Evolutionary conservation across 2,113 vertebrate genomes (phyloP).

Genomic region (Forbesichthys agassizii): DNA sequence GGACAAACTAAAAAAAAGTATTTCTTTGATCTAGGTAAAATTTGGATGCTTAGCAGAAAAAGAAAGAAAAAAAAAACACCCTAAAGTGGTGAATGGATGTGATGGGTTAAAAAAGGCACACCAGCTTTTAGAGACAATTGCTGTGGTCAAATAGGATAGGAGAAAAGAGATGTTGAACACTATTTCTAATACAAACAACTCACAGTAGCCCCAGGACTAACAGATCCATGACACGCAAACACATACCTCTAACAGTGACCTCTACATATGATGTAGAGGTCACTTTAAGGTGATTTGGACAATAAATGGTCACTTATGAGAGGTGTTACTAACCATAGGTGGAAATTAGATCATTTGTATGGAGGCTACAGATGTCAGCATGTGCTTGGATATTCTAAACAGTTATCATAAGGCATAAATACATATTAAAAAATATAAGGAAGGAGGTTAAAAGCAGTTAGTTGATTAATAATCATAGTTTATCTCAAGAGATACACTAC

Average conservation of each 20-base stretch:
- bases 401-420: too few species aligned
- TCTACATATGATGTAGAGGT: too few species aligned
- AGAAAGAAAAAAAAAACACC: constrained; percentile 34
- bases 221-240: constrained; percentile 35
- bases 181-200: constrained; percentile 55
- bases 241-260: constrained; percentile 1
- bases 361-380: too few species aligned
- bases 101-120: neutral
- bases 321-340: too few species aligned
- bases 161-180: constrained; percentile 26
- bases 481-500: too few species aligned
- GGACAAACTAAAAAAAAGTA: constrained; percentile 16
- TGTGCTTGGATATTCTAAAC: too few species aligned
- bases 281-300: neutral
- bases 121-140: neutral
- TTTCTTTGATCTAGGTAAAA: constrained; percentile 48
- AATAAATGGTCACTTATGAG: too few species aligned
- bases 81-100: constrained; percentile 12
- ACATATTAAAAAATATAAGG: too few species aligned
- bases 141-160: neutral
- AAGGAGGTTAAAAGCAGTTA: too few species aligned
- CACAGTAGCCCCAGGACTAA: constrained; percentile 36
- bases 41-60: constrained; percentile 43
- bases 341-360: too few species aligned
- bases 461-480: too few species aligned